Conservation (phyloP, 2,888 invertebrate genomes). For the Dendrolimus houi region DNA sequence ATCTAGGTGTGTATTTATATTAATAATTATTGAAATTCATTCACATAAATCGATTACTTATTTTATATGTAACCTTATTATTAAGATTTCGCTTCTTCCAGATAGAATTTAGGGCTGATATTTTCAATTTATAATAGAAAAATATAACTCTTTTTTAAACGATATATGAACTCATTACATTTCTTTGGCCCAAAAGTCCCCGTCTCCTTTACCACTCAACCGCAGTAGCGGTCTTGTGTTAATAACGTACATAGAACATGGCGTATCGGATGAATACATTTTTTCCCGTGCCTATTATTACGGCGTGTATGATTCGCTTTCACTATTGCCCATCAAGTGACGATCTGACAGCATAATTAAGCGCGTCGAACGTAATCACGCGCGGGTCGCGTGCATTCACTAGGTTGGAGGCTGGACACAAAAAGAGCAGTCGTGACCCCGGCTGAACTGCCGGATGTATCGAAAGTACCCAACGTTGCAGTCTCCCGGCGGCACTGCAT, state of each 20-base stretch:
- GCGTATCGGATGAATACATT: constrained; percentile 7
- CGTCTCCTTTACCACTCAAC: too few relatives aligned
- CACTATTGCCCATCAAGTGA: constrained; percentile 67
- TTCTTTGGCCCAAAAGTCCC: too few relatives aligned
- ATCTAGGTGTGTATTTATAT: too few relatives aligned
- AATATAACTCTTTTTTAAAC: too few relatives aligned
- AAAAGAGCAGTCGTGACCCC: constrained; percentile 69
- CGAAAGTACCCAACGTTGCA: constrained; percentile 61
- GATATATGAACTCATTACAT: too few relatives aligned
- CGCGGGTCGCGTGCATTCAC: constrained; percentile 49
- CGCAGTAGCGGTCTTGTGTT: neutral
- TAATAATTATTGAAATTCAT: too few relatives aligned
- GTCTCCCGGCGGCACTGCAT: constrained; percentile 19
- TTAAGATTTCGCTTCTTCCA: too few relatives aligned
- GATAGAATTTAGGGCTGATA: too few relatives aligned
- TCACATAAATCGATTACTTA: too few relatives aligned
- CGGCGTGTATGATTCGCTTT: constrained; percentile 54
- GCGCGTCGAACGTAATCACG: constrained; percentile 66
- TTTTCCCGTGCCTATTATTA: constrained; percentile 47
- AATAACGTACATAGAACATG: constrained; percentile 7
- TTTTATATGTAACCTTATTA: too few relatives aligned
- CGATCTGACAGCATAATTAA: constrained; percentile 74
- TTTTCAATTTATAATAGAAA: too few relatives aligned
- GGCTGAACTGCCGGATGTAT: constrained; percentile 64
- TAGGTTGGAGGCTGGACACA: constrained; percentile 44